Evolutionary conservation across 2,113 vertebrate genomes (phyloP).

Genomic region (Amblyornis subalaris): DNA sequence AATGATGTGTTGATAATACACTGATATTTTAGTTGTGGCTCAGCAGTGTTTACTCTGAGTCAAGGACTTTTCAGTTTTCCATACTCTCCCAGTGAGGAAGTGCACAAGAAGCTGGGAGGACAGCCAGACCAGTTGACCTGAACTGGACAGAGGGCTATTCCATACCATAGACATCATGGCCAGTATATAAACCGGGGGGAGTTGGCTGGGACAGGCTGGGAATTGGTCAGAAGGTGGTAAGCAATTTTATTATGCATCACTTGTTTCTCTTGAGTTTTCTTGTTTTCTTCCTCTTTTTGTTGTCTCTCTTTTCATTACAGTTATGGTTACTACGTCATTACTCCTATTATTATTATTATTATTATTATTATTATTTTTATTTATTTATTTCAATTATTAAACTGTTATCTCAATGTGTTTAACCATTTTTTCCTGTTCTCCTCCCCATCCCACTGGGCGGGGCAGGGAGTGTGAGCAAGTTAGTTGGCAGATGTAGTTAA

Average conservation of each 20-base stretch:
- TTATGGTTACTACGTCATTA: neutral
- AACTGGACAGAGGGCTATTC: neutral
- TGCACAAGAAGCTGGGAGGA: neutral
- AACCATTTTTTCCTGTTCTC: neutral
- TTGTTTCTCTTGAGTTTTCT: neutral
- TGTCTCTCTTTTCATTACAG: neutral
- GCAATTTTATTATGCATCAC: rapidly evolving
- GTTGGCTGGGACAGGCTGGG: too few species aligned
- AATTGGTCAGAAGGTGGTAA: neutral
- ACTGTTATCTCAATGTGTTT: neutral
- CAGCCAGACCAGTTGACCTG: neutral
- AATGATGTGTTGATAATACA: too few species aligned
- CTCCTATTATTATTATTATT: neutral
- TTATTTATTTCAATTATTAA: neutral
- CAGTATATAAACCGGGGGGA: too few species aligned
- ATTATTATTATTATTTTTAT: neutral
- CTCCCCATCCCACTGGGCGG: too few species aligned
- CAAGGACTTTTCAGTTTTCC: neutral
- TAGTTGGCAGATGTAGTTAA: neutral
- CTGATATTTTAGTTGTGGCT: neutral
- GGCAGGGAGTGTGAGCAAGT: neutral
- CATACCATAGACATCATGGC: rapidly evolving
- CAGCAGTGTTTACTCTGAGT: neutral
- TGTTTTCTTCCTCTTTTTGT: neutral
- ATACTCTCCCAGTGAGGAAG: neutral